Percentiles rank a stretch among this genome's conserved stretches.
These are phyloP conservation scores for Tragelaphus scriptus DNA, from an alignment of 2,113 vertebrate species.

Conservation along the genomic window DNA sequence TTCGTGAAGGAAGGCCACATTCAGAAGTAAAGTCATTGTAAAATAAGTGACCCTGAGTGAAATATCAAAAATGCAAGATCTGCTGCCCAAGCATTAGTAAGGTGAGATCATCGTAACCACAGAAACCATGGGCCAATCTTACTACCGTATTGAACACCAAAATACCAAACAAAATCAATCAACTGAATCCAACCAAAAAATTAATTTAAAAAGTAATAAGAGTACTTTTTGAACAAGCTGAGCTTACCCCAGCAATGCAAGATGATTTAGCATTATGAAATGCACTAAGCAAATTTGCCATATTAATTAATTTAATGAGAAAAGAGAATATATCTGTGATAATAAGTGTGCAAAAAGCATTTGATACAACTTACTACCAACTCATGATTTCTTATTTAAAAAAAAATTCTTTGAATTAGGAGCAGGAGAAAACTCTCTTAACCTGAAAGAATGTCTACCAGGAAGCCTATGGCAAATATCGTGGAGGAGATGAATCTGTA, in stretches of 20 bases:
- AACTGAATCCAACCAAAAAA: neutral
- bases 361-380: neutral
- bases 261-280: neutral
- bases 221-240: neutral
- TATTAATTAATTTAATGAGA: neutral
- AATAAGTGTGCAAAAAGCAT: neutral
- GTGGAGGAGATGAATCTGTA: rapidly evolving
- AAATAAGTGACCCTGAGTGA: neutral
- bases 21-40: neutral
- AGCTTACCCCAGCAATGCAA: neutral
- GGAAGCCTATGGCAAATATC: rapidly evolving
- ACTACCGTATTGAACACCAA: too few relatives aligned
- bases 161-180: neutral
- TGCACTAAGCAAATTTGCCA: neutral
- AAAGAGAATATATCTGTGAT: neutral
- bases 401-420: neutral
- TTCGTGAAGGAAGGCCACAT: neutral
- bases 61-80: neutral
- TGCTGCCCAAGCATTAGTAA: neutral
- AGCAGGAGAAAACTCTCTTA: neutral
- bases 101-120: neutral
- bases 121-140: neutral
- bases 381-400: neutral
- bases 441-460: neutral
- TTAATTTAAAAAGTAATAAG: neutral